Percentiles rank a stretch among this genome's conserved stretches.
Conservation (phyloP, 2,113 vertebrate species). For the Eulemur macaco region DNA sequence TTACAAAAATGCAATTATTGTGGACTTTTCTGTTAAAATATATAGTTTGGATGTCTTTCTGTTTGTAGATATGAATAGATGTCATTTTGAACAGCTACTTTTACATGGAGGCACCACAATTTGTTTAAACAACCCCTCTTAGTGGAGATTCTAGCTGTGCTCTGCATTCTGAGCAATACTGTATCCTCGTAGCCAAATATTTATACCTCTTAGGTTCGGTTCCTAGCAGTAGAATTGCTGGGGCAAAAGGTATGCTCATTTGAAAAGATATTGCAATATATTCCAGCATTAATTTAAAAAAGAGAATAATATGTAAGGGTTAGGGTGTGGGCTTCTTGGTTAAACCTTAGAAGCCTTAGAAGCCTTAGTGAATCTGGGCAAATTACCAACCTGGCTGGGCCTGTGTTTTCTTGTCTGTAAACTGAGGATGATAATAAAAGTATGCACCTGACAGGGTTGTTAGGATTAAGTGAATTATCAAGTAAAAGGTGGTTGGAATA, state of each 20-base stretch:
- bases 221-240: background rate
- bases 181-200: background rate
- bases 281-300: background rate
- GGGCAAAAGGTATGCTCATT: background rate
- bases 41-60: background rate
- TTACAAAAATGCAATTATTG: background rate
- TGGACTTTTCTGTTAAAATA: background rate
- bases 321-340: background rate
- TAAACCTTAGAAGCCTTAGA: background rate
- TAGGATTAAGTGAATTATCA: background rate
- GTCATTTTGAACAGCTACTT: background rate
- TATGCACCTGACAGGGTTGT: background rate
- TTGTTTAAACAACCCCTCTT: background rate
- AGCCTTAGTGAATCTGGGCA: background rate
- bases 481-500: background rate
- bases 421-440: background rate
- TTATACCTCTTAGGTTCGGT: background rate
- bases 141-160: background rate
- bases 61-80: background rate
- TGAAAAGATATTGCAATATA: background rate
- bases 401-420: background rate
- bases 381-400: background rate
- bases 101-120: rapidly evolving
- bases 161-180: background rate
- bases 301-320: background rate